A percentile compares a stretch with the other conserved stretches of the same genome.
These are phyloP conservation scores for Bergia sp. DNA, from an alignment of 92 coral and sea anemone genomes.

Conservation along the genomic window DNA sequence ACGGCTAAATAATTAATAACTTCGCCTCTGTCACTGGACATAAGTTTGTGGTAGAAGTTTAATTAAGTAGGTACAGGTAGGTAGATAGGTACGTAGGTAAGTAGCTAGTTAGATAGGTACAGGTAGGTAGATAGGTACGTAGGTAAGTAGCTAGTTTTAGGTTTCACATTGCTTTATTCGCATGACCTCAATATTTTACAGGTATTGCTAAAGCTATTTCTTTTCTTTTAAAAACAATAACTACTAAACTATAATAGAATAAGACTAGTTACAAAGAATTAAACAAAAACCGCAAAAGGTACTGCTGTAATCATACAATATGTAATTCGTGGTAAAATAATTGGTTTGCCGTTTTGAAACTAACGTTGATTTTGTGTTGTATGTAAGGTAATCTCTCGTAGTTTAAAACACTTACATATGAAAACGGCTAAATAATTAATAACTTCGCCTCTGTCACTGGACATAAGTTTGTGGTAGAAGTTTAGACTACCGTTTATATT, in stretches of 20 bases:
- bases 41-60: neutral
- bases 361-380: neutral
- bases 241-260: too few species aligned
- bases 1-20: constrained; percentile 6
- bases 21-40: constrained; percentile 9
- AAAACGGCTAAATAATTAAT: constrained; percentile 10
- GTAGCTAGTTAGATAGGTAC: too few species aligned
- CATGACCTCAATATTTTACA: too few species aligned
- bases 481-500: neutral
- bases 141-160: too few species aligned
- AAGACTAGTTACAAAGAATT: too few species aligned
- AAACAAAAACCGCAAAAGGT: too few species aligned
- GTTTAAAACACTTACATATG: constrained; percentile 15
- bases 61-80: too few species aligned
- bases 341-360: constrained; percentile 10
- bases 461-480: neutral
- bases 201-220: too few species aligned
- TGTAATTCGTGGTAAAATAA: constrained; percentile 4
- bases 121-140: too few species aligned
- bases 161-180: too few species aligned
- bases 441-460: constrained; percentile 4
- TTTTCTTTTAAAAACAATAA: too few species aligned
- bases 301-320: too few species aligned
- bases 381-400: constrained; percentile 9
- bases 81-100: neutral